Evolutionary conservation across 2,797 vertebrate species (phyloP), one percentile per base, ranked within the genome.

Genomic region (Sebastes ruberrimus): DNA sequence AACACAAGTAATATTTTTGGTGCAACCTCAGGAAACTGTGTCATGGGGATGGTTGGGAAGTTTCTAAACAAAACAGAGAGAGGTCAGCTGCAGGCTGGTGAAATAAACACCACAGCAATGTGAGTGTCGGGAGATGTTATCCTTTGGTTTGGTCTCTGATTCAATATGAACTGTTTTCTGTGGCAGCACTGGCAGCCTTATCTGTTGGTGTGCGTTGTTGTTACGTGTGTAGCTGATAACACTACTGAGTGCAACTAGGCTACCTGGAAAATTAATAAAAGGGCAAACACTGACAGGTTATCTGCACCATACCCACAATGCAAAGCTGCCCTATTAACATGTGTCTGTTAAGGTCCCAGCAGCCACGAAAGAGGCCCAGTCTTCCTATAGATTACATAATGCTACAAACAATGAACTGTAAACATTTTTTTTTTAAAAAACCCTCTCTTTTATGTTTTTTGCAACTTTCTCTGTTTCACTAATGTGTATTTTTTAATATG

Each of bases 11-110:
- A 89, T 88, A 88, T 94, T 94, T 52, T 93, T 90, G 83, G 90
- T 87, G 76, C 67, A 88, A 93, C 93, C 93, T 91, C 91, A 91
- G 86, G 86, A 89, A 93, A 91, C 80, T 78, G 78, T 86, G 87
- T 87, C 83, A 89, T 78, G 42, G 59, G 57, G 63, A 82, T 55
- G 61, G 79, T 84, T 46, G 62, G 85, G 76, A 82, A 59, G 62
- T 82, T 87, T 88, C 66, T 84, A 87, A 85, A 87, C 72, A 88
- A 90, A 92, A 83, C 80, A 83, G 70, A 71, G 60, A 68, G 73
- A 89, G 81, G 80, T 88, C 68, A 78, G 83, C 63, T 33, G 38
- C 62, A 81, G 64, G 78, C 81, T 85, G 76, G 61, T 59, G 67
- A 64, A 70, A 81, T 30, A 77, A 76, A 84, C 66, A 86, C 85